These are phyloP conservation scores for Drosophila limbata DNA, from an alignment of 2,888 invertebrate genomes.

Conservation along the genomic window DNA sequence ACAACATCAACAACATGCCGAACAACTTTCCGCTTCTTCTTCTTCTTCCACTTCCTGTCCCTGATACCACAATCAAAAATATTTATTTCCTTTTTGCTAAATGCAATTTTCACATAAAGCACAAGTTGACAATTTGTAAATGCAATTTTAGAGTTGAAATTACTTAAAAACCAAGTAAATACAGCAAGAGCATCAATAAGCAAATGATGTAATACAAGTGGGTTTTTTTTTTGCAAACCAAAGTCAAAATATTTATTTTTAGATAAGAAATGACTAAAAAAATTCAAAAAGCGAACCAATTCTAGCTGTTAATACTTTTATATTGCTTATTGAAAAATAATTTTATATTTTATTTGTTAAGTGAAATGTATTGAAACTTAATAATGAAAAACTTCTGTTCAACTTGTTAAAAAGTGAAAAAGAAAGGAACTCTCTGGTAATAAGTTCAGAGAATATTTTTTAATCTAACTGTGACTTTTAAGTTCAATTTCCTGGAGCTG, in stretches of 20 bases:
- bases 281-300: too few species aligned
- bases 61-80: conserved; percentile 41
- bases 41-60: not conserved
- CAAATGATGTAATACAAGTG: not conserved
- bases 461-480: not conserved
- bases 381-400: too few species aligned
- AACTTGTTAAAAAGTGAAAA: too few species aligned
- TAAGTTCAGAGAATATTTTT: too few species aligned
- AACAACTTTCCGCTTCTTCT: conserved; percentile 19
- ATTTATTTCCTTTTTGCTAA: conserved; percentile 39
- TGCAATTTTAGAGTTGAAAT: not conserved
- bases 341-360: not conserved
- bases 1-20: conserved; percentile 52
- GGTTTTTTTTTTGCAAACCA: not conserved
- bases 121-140: conserved; percentile 23
- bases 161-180: not conserved
- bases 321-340: not conserved
- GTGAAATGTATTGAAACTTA: not conserved
- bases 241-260: not conserved
- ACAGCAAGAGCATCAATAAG: not conserved
- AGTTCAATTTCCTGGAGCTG: not conserved
- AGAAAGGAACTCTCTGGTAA: too few species aligned
- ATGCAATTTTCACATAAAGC: conserved; percentile 14
- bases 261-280: not conserved
- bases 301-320: too few species aligned